Conservation (phyloP, 2,797 vertebrate species). For the Holocentrus rufus region DNA sequence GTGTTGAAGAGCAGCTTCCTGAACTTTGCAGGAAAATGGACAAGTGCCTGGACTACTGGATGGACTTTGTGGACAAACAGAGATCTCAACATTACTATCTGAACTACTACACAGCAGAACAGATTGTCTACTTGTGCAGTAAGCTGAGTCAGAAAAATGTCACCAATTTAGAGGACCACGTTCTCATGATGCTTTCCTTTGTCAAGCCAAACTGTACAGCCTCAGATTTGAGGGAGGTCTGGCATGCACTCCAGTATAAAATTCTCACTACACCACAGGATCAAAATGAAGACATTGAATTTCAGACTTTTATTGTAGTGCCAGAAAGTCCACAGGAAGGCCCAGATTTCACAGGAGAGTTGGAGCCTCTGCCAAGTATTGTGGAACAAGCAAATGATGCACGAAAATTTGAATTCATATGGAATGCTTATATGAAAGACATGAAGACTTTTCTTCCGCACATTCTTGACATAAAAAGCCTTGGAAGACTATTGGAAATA, state of each 20-base stretch:
- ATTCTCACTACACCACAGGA: slow-evolving; percentile 71
- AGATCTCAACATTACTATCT: slow-evolving; percentile 87
- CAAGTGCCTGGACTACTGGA: slow-evolving; percentile 85
- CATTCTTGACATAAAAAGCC: slow-evolving; percentile 84
- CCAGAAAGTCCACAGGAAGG: slow-evolving; percentile 33
- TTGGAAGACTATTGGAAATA: slow-evolving; percentile 84
- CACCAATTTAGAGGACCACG: slow-evolving; percentile 72
- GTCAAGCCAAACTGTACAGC: slow-evolving; percentile 82
- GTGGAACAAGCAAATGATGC: slow-evolving; percentile 57
- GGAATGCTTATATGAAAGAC: slow-evolving; percentile 85
- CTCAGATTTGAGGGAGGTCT: slow-evolving; percentile 72
- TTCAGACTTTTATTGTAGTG: slow-evolving; percentile 78
- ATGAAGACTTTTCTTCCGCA: slow-evolving; percentile 82
- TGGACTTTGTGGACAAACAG: slow-evolving; percentile 85
- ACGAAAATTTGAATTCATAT: slow-evolving; percentile 79
- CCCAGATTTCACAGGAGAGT: slow-evolving; percentile 28
- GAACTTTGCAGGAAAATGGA: slow-evolving; percentile 91
- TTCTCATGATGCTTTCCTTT: slow-evolving; percentile 92
- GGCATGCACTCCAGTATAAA: slow-evolving; percentile 80
- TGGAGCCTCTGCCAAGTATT: slow-evolving; percentile 47
- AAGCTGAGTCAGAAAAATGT: slow-evolving; percentile 78
- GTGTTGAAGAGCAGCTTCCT: slow-evolving; percentile 81
- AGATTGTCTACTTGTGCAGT: slow-evolving; percentile 90
- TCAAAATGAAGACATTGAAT: slow-evolving; percentile 78
- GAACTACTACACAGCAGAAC: slow-evolving; percentile 94